These are phyloP conservation scores for Plemyria rubiginata DNA, from an alignment of 2,888 invertebrate species.

Conservation along the genomic window DNA sequence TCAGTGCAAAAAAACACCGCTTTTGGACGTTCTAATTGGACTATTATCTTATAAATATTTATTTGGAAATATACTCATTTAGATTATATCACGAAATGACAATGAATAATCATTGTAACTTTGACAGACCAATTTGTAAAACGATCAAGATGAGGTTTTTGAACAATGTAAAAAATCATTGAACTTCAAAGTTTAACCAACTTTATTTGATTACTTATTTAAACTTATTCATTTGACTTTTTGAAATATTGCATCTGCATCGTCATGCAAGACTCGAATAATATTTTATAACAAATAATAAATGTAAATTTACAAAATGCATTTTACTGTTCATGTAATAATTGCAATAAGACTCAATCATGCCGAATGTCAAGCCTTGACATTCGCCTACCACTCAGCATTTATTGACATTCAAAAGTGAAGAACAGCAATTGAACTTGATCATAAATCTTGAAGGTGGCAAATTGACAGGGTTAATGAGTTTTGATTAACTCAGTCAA, in stretches of 20 bases:
- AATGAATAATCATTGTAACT: constrained; percentile 22
- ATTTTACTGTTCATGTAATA: constrained; percentile 32
- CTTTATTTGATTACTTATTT: not conserved
- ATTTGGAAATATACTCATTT: constrained; percentile 37
- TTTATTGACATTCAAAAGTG: constrained; percentile 36
- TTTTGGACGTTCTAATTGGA: constrained; percentile 37
- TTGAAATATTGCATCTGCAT: constrained; percentile 17
- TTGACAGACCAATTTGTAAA: constrained; percentile 16
- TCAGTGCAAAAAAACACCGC: constrained; percentile 31
- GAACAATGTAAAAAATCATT: not conserved
- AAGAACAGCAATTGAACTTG: constrained; percentile 21
- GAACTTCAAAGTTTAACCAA: not conserved
- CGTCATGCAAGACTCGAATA: constrained; percentile 12
- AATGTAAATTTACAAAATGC: constrained; percentile 14
- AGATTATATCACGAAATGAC: constrained; percentile 29
- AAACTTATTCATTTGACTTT: constrained; percentile 14
- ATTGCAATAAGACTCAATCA: constrained; percentile 31
- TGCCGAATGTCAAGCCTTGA: constrained; percentile 38
- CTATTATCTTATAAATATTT: constrained; percentile 40
- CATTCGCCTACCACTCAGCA: constrained; percentile 36
- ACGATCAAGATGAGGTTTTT: constrained; percentile 4
- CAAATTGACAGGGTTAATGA: constrained; percentile 5
- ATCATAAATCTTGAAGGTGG: constrained; percentile 12
- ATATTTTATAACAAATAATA: constrained; percentile 22
- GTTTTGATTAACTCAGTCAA: not conserved